Evolutionary conservation across 1,140 invertebrate genomes (phyloP), one percentile per base, ranked within the genome.

Genomic region (Brachionus koreanus): DNA sequence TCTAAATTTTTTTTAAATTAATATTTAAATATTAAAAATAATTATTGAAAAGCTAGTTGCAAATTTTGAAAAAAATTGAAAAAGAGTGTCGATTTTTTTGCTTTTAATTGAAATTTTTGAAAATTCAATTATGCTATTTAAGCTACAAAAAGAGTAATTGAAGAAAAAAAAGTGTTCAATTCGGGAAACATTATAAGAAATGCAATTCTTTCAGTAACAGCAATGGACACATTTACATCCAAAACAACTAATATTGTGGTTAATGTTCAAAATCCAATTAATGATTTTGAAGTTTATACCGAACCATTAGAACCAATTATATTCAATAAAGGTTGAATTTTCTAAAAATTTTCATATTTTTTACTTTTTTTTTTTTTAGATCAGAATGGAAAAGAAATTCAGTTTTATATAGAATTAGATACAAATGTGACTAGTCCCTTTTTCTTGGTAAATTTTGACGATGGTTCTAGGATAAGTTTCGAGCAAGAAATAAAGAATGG

Each of bases 401-500:
- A 35, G 46, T 74, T 74, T 74, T 46, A 12, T 25, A 25, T 74
- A 12, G 39, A 46, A 25, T 43, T 74, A 46, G 39, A 74, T 46
- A 13, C 10, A 25, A 29, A 43, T 74, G 23, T 74, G 13, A 46
- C 69, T 13, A 29, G 46, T 25, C 69, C 69, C 5, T 74, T 25
- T 74, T 46, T 35, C 43, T 46, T 74, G 69, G 69, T 74, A 3
- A 43, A 74, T 74, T 74, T 46, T 46, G 23, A 43, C 23, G 69
- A 74, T 74, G 25, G n/a, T 25, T 46, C 69, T 13, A 6, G 7
- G 12, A 46, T 46, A 2, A 25, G 23, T 46, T 43, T 46, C 10
- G 39, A 42, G 7, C 7, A 74, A 46, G 43, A 74, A 74, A 46
- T 74, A 13, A 12, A 5, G 7, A 74, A 74, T 74, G 19, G n/a